A percentile compares a stretch with the other conserved stretches of the same genome.
These are phyloP conservation scores for Spilarctia lutea DNA, from an alignment of 2,888 invertebrate species.

Conservation along the genomic window DNA sequence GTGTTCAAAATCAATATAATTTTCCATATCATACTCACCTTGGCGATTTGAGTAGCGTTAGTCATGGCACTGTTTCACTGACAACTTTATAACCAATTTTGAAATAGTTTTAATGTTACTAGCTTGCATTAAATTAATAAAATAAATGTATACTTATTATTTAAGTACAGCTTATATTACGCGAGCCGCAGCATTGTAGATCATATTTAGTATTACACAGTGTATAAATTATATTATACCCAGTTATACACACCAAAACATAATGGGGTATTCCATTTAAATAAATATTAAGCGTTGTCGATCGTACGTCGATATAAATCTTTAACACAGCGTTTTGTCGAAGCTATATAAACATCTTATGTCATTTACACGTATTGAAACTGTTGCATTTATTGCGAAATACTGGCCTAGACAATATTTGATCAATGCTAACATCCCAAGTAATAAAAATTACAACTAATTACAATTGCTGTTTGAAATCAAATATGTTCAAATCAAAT, in stretches of 20 bases:
- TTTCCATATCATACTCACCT: too few relatives aligned
- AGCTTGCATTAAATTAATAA: neutral
- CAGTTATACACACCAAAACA: conserved; percentile 25
- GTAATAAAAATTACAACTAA: conserved; percentile 21
- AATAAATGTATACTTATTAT: too few relatives aligned
- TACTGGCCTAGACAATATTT: conserved; percentile 39
- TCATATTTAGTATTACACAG: conserved; percentile 1
- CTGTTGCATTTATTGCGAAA: conserved; percentile 46
- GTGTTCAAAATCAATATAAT: too few relatives aligned
- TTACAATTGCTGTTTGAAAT: conserved; percentile 22
- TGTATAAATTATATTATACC: conserved; percentile 3
- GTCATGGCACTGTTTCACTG: neutral
- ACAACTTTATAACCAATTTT: neutral
- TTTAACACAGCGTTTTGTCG: conserved; percentile 8
- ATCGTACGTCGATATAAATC: conserved; percentile 26
- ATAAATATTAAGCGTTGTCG: conserved; percentile 8
- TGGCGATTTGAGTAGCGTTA: neutral
- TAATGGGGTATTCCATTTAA: conserved; percentile 4
- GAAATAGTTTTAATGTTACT: neutral
- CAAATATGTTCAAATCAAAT: conserved; percentile 14
- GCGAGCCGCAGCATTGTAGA: neutral
- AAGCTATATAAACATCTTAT: conserved; percentile 15
- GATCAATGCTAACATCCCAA: conserved; percentile 39
- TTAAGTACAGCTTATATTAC: neutral
- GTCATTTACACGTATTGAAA: conserved; percentile 39